Evolutionary conservation across 2,113 vertebrate genomes (phyloP).

Genomic region (Ciconia maguari): DNA sequence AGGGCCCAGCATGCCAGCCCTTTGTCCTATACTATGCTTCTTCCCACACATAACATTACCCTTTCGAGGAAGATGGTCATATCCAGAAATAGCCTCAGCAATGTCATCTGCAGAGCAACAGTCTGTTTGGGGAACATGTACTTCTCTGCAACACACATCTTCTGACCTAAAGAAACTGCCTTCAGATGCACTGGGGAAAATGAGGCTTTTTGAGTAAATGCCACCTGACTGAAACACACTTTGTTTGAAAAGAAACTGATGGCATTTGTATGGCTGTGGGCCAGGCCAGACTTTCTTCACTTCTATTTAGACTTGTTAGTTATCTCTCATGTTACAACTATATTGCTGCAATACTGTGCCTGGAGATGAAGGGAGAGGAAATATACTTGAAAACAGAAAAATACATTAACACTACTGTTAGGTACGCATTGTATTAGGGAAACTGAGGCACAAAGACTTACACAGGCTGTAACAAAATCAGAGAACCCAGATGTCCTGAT

Average conservation of each 20-base stretch:
- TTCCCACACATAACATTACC: constrained; percentile 25
- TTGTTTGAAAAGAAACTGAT: constrained; percentile 34
- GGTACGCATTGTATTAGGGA: not conserved
- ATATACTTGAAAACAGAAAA: not conserved
- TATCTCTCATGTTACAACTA: constrained; percentile 1
- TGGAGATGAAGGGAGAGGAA: not conserved
- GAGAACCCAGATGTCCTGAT: not conserved
- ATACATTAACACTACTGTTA: not conserved
- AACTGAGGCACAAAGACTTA: not conserved
- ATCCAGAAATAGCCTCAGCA: constrained; percentile 31
- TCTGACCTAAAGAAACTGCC: constrained; percentile 18
- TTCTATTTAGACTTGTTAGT: constrained; percentile 15
- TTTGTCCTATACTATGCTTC: constrained; percentile 4
- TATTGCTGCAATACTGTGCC: not conserved
- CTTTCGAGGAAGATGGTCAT: constrained; percentile 32
- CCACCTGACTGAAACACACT: constrained; percentile 27
- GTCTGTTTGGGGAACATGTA: not conserved
- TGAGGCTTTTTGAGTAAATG: not conserved
- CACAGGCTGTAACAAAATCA: not conserved
- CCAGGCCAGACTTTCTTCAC: constrained; percentile 5
- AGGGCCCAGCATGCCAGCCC: constrained; percentile 31
- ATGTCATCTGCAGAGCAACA: constrained; percentile 11
- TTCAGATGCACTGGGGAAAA: not conserved
- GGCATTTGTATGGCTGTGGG: constrained; percentile 33
- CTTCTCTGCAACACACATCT: not conserved